phyloP scores from a whole-genome alignment of 1,140 invertebrate genomes.

The Zaprionus taronus region DNA sequence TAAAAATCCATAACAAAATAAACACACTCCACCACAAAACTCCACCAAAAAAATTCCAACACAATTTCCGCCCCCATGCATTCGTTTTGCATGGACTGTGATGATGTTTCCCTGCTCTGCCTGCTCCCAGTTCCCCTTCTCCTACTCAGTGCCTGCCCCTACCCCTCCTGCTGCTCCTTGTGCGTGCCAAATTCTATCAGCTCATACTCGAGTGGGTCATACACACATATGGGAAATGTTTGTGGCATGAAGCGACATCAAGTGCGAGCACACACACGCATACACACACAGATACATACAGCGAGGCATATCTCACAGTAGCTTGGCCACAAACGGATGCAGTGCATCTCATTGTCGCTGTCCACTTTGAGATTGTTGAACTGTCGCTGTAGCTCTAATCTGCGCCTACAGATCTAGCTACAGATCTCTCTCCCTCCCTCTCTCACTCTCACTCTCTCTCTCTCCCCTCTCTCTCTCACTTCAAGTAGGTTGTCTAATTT shows the following conservation, averaged over 20 bases:
- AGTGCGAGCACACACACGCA: not conserved
- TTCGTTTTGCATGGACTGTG: slow-evolving; percentile 6
- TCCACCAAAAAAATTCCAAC: not conserved
- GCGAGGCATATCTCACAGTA: not conserved
- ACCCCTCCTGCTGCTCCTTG: not conserved
- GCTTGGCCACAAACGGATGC: not conserved
- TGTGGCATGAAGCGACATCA: not conserved
- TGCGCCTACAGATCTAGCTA: slow-evolving; percentile 46
- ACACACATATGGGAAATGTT: slow-evolving; percentile 1
- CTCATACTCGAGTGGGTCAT: slow-evolving; percentile 9
- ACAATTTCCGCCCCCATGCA: slow-evolving; percentile 1
- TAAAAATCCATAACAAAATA: slow-evolving; percentile 39
- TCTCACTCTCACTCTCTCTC: not conserved
- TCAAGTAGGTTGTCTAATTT: slow-evolving; percentile 58
- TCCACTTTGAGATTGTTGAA: slow-evolving; percentile 73
- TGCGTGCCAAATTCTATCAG: slow-evolving; percentile 24
- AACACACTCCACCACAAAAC: slow-evolving; percentile 14
- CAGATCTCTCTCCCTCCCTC: not conserved
- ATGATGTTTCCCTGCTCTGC: not conserved
- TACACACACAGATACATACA: not conserved
- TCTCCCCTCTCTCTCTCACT: slow-evolving; percentile 3
- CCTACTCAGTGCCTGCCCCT: not conserved
- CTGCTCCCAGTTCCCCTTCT: not conserved
- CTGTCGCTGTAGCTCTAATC: slow-evolving; percentile 60
- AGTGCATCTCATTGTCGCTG: slow-evolving; percentile 6